These are phyloP conservation scores for Paracyclopina nana DNA, from an alignment of 1,140 invertebrate species.

Conservation along the genomic window DNA sequence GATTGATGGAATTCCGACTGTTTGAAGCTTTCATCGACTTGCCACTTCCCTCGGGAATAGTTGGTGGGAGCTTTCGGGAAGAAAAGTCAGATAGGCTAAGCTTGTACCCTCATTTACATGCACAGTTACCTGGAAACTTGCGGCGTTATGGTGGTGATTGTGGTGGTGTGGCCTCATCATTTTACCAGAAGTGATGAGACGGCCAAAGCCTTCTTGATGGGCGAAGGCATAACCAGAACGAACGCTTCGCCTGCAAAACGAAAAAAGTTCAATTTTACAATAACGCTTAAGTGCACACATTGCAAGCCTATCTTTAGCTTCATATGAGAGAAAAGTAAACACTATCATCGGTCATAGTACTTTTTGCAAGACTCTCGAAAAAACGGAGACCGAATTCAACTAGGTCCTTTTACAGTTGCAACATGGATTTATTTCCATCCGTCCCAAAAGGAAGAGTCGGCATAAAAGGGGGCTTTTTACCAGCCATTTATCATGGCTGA, in stretches of 20 bases:
- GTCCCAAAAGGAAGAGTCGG: no score
- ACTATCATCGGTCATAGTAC: no score
- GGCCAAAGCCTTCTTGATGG: constrained; percentile 87
- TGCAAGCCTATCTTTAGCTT: no score
- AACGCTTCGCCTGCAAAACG: constrained; percentile 41
- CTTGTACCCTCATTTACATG: not conserved
- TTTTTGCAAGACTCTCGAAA: no score
- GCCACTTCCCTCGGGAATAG: not conserved
- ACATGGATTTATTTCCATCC: no score
- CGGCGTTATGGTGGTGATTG: not conserved
- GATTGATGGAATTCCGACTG: no score
- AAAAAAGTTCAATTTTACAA: not conserved
- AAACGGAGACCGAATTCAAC: no score
- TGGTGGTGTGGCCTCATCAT: constrained; percentile 49
- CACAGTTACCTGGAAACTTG: not conserved
- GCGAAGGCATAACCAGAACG: constrained; percentile 96
- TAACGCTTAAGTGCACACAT: not conserved
- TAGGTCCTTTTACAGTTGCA: no score
- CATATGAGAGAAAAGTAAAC: no score
- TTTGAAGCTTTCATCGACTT: no score
- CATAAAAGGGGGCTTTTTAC: no score
- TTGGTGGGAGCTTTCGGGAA: not conserved
- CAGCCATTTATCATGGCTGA: no score
- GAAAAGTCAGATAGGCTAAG: not conserved
- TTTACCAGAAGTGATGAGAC: constrained; percentile 91